A percentile compares a stretch with the other conserved stretches of the same genome.
phyloP scores from a whole-genome alignment of 1,140 invertebrate species.

The Drosophila cardini region DNA sequence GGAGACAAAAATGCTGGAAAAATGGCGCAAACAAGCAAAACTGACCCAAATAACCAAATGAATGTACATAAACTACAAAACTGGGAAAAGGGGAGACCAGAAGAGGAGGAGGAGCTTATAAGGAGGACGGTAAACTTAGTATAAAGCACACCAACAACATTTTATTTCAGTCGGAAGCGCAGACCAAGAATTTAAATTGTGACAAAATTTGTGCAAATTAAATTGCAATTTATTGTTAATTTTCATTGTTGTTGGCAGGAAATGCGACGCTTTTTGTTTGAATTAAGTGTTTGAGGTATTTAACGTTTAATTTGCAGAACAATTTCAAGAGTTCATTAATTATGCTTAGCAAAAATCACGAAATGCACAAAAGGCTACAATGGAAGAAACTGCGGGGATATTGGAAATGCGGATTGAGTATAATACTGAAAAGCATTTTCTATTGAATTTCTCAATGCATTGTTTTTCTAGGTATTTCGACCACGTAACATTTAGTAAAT shows the following conservation, averaged over 20 bases:
- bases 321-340: constrained; percentile 48
- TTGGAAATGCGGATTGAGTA: background rate
- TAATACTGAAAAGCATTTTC: constrained; percentile 25
- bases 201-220: background rate
- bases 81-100: constrained; percentile 9
- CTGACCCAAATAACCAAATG: constrained; percentile 79
- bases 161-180: no score
- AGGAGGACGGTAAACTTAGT: background rate
- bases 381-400: background rate
- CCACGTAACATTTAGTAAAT: background rate
- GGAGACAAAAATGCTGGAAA: constrained; percentile 21
- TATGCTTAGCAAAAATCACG: constrained; percentile 30
- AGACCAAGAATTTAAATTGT: no score
- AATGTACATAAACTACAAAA: constrained; percentile 70
- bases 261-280: constrained; percentile 32
- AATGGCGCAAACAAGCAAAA: constrained; percentile 52
- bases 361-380: background rate
- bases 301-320: constrained; percentile 53
- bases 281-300: constrained; percentile 36
- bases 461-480: constrained; percentile 6
- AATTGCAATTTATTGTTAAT: constrained; percentile 13
- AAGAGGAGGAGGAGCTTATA: background rate
- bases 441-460: background rate
- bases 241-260: constrained; percentile 32
- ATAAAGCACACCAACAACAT: no score